Percentiles rank a stretch among this genome's conserved stretches.
Evolutionary conservation across 2,888 invertebrate species (phyloP).

Genomic region (Chloromyia formosa): DNA sequence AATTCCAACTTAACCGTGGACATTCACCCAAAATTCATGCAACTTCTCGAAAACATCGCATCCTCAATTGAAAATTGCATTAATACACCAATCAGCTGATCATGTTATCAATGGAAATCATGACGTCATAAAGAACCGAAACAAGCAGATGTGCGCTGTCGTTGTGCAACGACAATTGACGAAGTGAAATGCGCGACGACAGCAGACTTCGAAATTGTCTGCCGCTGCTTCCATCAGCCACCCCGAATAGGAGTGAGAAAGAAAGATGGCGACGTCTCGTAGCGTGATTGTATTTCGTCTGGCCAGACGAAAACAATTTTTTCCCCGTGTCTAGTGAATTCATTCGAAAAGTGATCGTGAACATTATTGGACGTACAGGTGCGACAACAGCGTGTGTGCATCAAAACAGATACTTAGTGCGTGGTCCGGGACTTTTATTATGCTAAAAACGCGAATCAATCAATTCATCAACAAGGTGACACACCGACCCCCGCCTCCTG

Average conservation of each 20-base stretch:
- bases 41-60: background rate
- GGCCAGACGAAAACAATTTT: background rate
- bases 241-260: constrained; percentile 14
- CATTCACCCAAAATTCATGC: no score
- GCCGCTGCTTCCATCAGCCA: background rate
- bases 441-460: constrained; percentile 37
- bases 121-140: constrained; percentile 7
- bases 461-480: constrained; percentile 17
- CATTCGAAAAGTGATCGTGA: constrained; percentile 8
- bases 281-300: constrained; percentile 15
- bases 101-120: background rate
- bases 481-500: background rate
- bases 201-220: background rate
- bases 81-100: constrained; percentile 1
- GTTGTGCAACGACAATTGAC: background rate
- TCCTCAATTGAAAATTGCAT: background rate
- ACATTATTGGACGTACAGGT: background rate
- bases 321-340: background rate
- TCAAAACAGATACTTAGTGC: constrained; percentile 8
- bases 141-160: background rate
- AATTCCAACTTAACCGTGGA: no score
- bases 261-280: constrained; percentile 25
- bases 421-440: background rate
- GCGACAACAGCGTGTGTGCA: background rate
- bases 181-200: background rate